Evolutionary conservation across 2,113 vertebrate genomes (phyloP).

Genomic region (Bos javanicus): DNA sequence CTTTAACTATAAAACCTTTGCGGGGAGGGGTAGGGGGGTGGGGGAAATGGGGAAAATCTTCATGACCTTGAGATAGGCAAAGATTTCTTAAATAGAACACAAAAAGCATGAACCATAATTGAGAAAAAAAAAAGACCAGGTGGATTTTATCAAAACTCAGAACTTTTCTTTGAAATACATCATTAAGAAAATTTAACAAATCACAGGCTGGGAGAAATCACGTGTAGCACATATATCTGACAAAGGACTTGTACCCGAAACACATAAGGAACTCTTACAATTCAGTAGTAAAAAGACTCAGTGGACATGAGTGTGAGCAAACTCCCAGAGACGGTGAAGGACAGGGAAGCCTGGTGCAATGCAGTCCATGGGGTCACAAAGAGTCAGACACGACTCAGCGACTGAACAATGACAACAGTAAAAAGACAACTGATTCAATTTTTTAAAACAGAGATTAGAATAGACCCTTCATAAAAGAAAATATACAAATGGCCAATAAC

Average conservation of each 20-base stretch:
- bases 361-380: neutral
- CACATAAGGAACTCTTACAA: neutral
- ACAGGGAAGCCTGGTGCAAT: neutral
- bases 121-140: neutral
- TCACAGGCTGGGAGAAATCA: neutral
- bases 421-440: neutral
- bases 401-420: neutral
- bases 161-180: neutral
- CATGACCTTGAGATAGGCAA: neutral
- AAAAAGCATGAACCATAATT: neutral
- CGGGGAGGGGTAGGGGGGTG: rapidly evolving
- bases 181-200: neutral
- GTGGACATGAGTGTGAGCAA: neutral
- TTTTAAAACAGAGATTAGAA: neutral
- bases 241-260: neutral
- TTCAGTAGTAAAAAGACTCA: neutral
- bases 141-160: neutral
- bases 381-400: neutral
- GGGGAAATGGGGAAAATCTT: neutral
- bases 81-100: neutral
- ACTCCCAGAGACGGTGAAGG: neutral
- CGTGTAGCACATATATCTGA: rapidly evolving
- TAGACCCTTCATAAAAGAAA: neutral
- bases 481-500: neutral
- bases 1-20: neutral